Percentiles rank a stretch among this genome's conserved stretches.
Conservation (phyloP, 2,888 invertebrate species). For the Agrypnus murinus region DNA sequence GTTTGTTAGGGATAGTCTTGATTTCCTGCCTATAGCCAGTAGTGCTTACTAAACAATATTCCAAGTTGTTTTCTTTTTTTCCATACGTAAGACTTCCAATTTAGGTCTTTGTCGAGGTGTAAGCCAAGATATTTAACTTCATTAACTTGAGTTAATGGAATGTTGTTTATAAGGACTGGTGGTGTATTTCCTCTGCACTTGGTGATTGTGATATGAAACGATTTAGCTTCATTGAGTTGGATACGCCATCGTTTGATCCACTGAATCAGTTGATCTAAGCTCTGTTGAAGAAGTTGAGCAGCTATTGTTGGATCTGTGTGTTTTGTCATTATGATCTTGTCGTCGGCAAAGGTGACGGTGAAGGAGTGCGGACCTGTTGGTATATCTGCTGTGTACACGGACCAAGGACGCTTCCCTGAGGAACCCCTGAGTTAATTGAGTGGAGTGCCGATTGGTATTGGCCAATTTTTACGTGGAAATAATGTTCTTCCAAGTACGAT, state of each 20-base stretch:
- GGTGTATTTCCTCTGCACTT: neutral
- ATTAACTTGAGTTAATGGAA: neutral
- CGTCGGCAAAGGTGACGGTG: too few relatives aligned
- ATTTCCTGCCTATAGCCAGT: neutral
- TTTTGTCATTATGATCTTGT: too few relatives aligned
- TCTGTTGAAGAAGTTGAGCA: too few relatives aligned
- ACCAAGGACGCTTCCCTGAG: conserved; percentile 1
- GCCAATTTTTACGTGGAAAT: neutral
- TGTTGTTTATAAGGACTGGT: too few relatives aligned
- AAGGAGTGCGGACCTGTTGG: too few relatives aligned
- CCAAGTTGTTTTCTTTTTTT: conserved; percentile 3
- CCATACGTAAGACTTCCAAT: conserved; percentile 8
- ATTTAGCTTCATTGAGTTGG: too few relatives aligned
- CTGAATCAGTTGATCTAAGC: conserved; percentile 3
- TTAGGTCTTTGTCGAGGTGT: too few relatives aligned
- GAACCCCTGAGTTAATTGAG: neutral
- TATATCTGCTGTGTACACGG: too few relatives aligned
- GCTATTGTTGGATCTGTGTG: too few relatives aligned
- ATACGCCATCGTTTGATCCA: conserved; percentile 15
- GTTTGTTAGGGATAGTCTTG: neutral
- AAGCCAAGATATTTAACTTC: too few relatives aligned
- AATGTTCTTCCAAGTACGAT: neutral
- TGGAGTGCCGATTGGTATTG: neutral
- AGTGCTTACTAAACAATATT: too few relatives aligned
- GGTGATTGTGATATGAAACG: too few relatives aligned